Percentiles rank a stretch among this genome's conserved stretches.
phyloP scores from a whole-genome alignment of 2,113 vertebrate species.

The Cyphotilapia sp. region DNA sequence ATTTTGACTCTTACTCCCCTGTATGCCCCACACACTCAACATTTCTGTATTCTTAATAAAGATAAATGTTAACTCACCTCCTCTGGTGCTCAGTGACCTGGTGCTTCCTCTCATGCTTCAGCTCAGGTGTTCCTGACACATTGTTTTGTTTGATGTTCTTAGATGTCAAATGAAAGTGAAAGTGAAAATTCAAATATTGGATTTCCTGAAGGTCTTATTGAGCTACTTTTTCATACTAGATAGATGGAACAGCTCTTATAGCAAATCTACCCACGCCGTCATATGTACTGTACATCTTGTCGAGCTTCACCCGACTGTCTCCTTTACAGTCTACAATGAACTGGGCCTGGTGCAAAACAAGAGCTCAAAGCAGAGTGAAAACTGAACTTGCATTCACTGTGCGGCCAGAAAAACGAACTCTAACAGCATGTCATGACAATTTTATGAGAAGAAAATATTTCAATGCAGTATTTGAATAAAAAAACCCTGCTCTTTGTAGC shows the following conservation, averaged over 20 bases:
- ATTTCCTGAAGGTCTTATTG: neutral
- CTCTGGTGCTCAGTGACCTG: neutral
- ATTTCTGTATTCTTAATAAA: neutral
- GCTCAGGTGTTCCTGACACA: neutral
- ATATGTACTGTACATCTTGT: neutral
- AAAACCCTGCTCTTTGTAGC: neutral
- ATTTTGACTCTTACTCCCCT: neutral
- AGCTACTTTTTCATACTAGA: neutral
- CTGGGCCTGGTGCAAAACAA: neutral
- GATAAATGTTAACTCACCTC: neutral
- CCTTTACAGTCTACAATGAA: neutral
- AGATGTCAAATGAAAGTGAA: neutral
- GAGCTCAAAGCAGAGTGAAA: neutral
- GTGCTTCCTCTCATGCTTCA: rapidly evolving
- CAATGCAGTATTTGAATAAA: neutral
- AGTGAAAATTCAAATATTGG: neutral
- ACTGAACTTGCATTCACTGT: neutral
- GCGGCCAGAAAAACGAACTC: neutral
- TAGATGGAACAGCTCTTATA: neutral
- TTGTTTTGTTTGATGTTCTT: neutral
- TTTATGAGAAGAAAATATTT: neutral
- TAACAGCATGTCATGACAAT: neutral
- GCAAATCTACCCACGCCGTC: neutral
- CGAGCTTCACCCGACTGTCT: neutral
- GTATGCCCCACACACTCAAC: neutral